phyloP scores from a whole-genome alignment of 2,797 vertebrate genomes.

The Xenentodon cancila region DNA sequence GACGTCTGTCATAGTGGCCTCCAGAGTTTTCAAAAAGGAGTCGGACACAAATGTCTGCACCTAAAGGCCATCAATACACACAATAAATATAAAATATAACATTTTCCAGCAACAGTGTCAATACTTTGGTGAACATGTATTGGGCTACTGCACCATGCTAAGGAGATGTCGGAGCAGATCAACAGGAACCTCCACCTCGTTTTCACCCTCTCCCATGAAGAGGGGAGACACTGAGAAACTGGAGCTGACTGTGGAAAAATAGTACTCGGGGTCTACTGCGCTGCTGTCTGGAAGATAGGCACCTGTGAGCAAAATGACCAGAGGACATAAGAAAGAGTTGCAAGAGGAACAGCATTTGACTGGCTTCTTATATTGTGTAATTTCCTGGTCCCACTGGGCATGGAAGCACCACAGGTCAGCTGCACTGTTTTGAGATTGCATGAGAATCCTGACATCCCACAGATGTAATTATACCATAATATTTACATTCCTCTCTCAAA shows the following conservation, averaged over 20 bases:
- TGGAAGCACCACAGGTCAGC: too few species aligned
- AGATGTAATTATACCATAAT: too few species aligned
- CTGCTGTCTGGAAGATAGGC: conserved; percentile 89
- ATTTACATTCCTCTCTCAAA: too few species aligned
- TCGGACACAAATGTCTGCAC: conserved; percentile 91
- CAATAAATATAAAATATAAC: not conserved
- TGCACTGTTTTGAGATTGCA: too few species aligned
- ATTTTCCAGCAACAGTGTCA: not conserved
- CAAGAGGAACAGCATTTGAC: not conserved
- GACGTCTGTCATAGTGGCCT: conserved; percentile 83
- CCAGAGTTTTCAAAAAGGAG: conserved; percentile 88
- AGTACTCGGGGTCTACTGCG: conserved; percentile 89
- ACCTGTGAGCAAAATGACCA: conserved; percentile 66
- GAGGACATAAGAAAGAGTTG: not conserved
- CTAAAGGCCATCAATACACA: conserved; percentile 64
- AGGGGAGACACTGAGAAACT: conserved; percentile 95
- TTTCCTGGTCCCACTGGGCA: too few species aligned
- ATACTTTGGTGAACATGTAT: not conserved
- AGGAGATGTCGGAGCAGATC: conserved; percentile 90
- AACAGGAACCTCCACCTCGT: conserved; percentile 88
- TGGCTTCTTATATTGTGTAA: not conserved
- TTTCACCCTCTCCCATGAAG: conserved; percentile 84
- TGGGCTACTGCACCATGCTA: conserved; percentile 82
- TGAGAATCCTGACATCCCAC: too few species aligned
- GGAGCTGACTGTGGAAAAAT: conserved; percentile 94